These are phyloP conservation scores for Salvelinus namaycush DNA, from an alignment of 2,113 vertebrate genomes.

Conservation along the genomic window DNA sequence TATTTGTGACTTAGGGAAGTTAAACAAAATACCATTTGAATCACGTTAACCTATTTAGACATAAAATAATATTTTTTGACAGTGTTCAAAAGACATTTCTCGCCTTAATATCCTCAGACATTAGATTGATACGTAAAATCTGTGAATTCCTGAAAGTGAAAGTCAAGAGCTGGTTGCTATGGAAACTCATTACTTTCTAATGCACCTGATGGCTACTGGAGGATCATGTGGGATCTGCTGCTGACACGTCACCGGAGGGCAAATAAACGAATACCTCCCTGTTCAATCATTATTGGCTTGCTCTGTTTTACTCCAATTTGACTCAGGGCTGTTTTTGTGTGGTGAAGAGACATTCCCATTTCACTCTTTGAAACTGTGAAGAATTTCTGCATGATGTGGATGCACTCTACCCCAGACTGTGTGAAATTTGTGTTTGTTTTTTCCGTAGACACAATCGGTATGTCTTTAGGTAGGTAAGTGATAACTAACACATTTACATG, in stretches of 20 bases:
- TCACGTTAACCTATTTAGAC: too few species aligned
- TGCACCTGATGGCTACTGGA: not conserved
- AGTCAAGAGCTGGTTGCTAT: too few species aligned
- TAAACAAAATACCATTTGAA: too few species aligned
- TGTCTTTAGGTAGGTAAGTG: too few species aligned
- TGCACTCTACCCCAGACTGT: too few species aligned
- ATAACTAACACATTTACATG: too few species aligned
- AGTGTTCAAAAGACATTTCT: not conserved
- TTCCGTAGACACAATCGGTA: too few species aligned
- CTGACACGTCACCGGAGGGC: not conserved
- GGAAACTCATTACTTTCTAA: not conserved
- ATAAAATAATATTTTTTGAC: not conserved
- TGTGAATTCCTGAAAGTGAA: too few species aligned
- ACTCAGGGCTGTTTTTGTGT: not conserved
- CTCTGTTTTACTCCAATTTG: not conserved
- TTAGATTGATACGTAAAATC: not conserved
- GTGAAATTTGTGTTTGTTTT: too few species aligned
- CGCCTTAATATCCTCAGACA: not conserved
- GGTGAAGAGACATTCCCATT: not conserved
- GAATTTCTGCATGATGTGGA: too few species aligned
- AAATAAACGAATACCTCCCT: not conserved
- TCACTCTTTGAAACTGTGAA: not conserved
- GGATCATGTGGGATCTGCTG: not conserved
- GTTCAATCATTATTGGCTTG: not conserved
- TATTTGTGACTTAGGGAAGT: too few species aligned